Base-by-base conservation (phyloP, 2,797 vertebrate genomes). In the Arrhamphus sclerolepis region DNA sequence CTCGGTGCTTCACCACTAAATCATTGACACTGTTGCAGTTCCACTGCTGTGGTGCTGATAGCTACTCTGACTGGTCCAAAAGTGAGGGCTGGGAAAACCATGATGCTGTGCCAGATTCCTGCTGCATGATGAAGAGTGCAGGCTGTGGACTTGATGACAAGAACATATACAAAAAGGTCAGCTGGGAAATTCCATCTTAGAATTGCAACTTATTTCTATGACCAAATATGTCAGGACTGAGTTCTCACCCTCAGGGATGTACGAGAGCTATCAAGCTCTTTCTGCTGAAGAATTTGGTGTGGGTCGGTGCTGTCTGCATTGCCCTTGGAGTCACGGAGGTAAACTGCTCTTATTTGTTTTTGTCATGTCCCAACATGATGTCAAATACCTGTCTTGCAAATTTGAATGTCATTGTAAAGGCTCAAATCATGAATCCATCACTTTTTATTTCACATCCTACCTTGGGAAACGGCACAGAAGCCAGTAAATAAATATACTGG, bases 271-370 rank as follows among this genome's bases (percentile, higher is more conserved):
- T 84, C 46, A n/a, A 68, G 28, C 0, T 16, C 10, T 86, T 77
- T 20, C 56, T 83, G 49, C 0, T 66, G 31, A 87, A 50, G 26
- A 81, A 77, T 49, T 38, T 86, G 53, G 6, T 75, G 49, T 81
- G 75, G 79, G 70, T 85, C 1, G 63, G 64, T 0, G 67, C 49
- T 43, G 58, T 86, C 50, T 82, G 73, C 57, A 68, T 85, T 6
- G 29, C 28, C 47, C 79, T 87, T 18, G 79, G 75, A 65, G 0
- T 81, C 16, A 9, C 46, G 20, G 81, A 78, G 78, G 81, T 86
- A 67, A 68, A 66, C 14, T 60, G 2, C 6, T 50, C 34, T 14
- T 19, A 26, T 2, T 14, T 66, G 46, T 44, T 4, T 38, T 38
- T 13, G 2, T 14, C 34, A 34, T 11, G 9, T 34, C 9, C 31